These are phyloP conservation scores for Nyctibius grandis DNA, from an alignment of 2,797 vertebrate genomes.

Conservation along the genomic window DNA sequence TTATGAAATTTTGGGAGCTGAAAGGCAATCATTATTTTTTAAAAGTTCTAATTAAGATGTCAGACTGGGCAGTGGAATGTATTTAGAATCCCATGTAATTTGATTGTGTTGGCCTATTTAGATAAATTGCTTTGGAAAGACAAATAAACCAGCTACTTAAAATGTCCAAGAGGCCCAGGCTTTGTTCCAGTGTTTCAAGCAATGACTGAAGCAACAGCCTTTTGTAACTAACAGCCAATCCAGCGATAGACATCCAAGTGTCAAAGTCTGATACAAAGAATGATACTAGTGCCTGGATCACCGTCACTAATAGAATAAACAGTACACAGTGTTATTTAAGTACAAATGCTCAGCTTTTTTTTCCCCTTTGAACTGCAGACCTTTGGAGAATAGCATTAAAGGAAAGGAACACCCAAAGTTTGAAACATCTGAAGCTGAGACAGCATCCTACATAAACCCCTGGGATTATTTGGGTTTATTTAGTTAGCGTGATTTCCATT, in stretches of 20 bases:
- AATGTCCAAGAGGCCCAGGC: constrained; percentile 70
- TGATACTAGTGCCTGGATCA: not conserved
- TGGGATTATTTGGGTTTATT: not conserved
- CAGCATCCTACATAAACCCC: not conserved
- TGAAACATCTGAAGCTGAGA: not conserved
- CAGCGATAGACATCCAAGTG: constrained; percentile 61
- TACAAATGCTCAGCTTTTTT: not conserved
- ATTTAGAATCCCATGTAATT: constrained; percentile 75
- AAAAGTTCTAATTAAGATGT: constrained; percentile 75
- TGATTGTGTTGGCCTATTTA: constrained; percentile 76
- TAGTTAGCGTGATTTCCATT: not conserved
- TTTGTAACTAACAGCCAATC: constrained; percentile 68
- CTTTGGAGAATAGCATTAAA: not conserved
- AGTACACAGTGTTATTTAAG: constrained; percentile 28
- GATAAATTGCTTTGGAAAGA: constrained; percentile 77
- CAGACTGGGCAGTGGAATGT: constrained; percentile 68
- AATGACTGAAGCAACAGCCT: constrained; percentile 66
- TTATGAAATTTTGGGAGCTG: constrained; percentile 61
- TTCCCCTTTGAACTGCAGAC: not conserved
- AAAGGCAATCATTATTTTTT: constrained; percentile 70
- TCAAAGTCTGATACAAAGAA: constrained; percentile 67
- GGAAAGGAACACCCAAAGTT: not conserved
- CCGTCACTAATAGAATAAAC: constrained; percentile 25
- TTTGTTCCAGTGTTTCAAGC: constrained; percentile 71
- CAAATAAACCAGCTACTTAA: constrained; percentile 74